These are phyloP conservation scores for Drosophila conformis DNA, from an alignment of 2,888 invertebrate species.

Conservation along the genomic window DNA sequence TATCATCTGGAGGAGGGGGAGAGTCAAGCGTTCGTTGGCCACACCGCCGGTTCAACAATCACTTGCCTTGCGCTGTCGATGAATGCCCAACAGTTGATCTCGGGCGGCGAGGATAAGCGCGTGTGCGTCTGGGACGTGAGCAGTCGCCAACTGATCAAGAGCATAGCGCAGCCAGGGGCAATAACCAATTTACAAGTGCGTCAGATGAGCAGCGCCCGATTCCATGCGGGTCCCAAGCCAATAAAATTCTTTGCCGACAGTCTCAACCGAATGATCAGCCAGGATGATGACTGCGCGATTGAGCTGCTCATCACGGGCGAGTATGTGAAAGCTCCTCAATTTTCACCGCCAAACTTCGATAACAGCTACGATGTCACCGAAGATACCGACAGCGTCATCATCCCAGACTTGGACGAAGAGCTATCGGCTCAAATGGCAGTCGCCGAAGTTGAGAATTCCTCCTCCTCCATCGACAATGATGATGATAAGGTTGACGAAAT, in stretches of 20 bases:
- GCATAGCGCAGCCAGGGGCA: slow-evolving; percentile 90
- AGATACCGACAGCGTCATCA: not conserved
- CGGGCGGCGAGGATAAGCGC: slow-evolving; percentile 90
- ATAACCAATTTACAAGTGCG: slow-evolving; percentile 90
- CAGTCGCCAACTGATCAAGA: slow-evolving; percentile 90
- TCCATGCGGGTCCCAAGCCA: slow-evolving; percentile 86
- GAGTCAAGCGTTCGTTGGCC: slow-evolving; percentile 87
- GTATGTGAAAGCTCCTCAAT: not conserved
- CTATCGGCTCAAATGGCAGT: not conserved
- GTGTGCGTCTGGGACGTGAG: slow-evolving; percentile 93
- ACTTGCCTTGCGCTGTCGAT: slow-evolving; percentile 90
- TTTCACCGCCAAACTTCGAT: slow-evolving; percentile 14
- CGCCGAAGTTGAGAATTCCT: slow-evolving; percentile 1
- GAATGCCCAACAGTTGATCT: slow-evolving; percentile 90
- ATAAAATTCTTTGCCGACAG: slow-evolving; percentile 87
- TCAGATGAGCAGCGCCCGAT: slow-evolving; percentile 87
- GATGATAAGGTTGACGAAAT: slow-evolving; percentile 2
- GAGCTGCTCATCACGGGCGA: slow-evolving; percentile 83
- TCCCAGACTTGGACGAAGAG: not conserved
- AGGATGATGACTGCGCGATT: slow-evolving; percentile 82
- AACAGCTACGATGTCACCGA: slow-evolving; percentile 16
- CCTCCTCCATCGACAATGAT: not conserved
- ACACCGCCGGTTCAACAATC: slow-evolving; percentile 87
- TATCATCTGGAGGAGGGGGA: slow-evolving; percentile 87
- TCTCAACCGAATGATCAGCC: slow-evolving; percentile 88